Base-by-base conservation (phyloP, 2,888 invertebrate genomes). In the Conchocele bisecta region DNA sequence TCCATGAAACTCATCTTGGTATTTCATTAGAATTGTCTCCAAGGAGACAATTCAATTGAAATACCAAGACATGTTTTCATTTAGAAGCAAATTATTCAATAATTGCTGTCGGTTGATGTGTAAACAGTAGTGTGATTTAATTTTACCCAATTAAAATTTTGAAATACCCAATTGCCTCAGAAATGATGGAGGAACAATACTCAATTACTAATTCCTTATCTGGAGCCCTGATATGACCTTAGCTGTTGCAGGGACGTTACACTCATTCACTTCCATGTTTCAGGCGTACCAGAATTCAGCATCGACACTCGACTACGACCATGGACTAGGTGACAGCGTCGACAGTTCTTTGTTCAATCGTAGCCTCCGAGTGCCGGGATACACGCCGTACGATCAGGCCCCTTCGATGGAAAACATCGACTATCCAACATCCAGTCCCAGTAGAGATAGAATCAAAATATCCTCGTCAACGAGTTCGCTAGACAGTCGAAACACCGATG, bases 241-340 rank as follows among this genome's bases (percentile, higher is more conserved):
- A n/a, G n/a, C n/a, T n/a, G n/a, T n/a, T n/a, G n/a, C n/a, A n/a
- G n/a, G n/a, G n/a, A n/a, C n/a, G n/a, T n/a, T n/a, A n/a, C n/a
- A n/a, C n/a, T n/a, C n/a, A n/a, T n/a, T n/a, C 41, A 24, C 53
- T 37, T 24, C 59, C 67, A 39, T 39, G 42, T 78, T 84, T 20
- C 84, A 89, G 89, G 87, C 89, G 6, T 88, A 88, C 67, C 83
- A 85, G 66, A 75, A 66, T 20, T 71, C 83, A 2, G 31, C 56
- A 24, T 68, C 68, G 50, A 56, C 75, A 0, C 61, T 57, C 44
- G 74, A 78, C 44, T 66, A 67, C 0, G 72, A 77, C 17, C 73
- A 76, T 33, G 66, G 70, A 7, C 33, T 51, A 9, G 41, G 58
- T 9, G 68, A 70, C 26, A 51, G 50, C 13, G 44, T 35, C 17